Base-by-base conservation (phyloP, 2,888 invertebrate species). In the Drosophila mayaguana region DNA sequence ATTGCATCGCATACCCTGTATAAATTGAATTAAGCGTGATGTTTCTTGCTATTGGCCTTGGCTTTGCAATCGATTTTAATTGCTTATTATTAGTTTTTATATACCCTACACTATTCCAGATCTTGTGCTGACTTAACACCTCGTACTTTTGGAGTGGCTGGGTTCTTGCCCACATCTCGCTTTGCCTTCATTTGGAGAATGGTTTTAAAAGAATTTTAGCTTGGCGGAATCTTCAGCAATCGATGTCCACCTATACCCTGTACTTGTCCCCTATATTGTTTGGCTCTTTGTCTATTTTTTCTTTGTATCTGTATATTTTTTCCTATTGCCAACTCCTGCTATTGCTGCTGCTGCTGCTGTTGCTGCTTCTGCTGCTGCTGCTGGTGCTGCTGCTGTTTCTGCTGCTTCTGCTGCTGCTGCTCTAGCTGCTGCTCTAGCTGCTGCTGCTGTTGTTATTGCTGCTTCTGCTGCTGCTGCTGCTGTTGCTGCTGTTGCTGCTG, bases 401-500 rank as follows among this genome's bases (percentile, higher is more conserved):
- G 12, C 9, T 28, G 28, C 2, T 34, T 34, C 0, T 32, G 18
- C 2, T 66, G 70, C 55, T 67, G 67, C 67, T 83, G n/a, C n/a
- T n/a, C n/a, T n/a, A n/a, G n/a, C n/a, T n/a, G n/a, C n/a, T n/a
- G n/a, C n/a, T n/a, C n/a, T n/a, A n/a, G n/a, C n/a, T 32, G 12
- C 9, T 28, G 28, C 2, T 34, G 51, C 0, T 32, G 18, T 1
- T 66, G 70, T 57, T 67, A n/a, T n/a, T n/a, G n/a, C n/a, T n/a
- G n/a, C n/a, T n/a, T n/a, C n/a, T n/a, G n/a, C n/a, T 32, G 12
- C 9, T 28, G 28, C 2, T 34, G 51, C 0, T 32, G 18, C 2
- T 66, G 70, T 57, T 67, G 67, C 67, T 83, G n/a, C n/a, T n/a
- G n/a, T n/a, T 32, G 12, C 9, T 28, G 28, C 2, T 34, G 51